These are phyloP conservation scores for Oncorhynchus clarkii DNA, from an alignment of 2,113 vertebrate genomes.

Conservation along the genomic window DNA sequence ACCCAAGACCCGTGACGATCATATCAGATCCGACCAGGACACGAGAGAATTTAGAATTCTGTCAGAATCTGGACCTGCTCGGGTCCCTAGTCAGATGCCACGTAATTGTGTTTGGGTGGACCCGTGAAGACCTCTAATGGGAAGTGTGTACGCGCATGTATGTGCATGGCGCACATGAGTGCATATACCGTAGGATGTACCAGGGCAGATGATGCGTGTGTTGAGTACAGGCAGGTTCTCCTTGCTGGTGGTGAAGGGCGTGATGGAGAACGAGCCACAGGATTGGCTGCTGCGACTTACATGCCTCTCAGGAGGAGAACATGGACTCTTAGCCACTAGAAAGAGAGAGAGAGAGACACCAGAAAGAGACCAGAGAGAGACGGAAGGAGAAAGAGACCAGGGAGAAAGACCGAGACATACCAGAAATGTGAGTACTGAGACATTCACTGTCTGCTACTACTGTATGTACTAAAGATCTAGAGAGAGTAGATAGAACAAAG, in stretches of 20 bases:
- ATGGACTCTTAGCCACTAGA: constrained; percentile 77
- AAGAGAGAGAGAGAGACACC: constrained; percentile 21
- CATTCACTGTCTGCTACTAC: background rate
- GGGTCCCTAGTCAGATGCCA: too few relatives aligned
- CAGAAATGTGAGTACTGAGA: background rate
- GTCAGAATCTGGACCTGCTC: too few relatives aligned
- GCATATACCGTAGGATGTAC: constrained; percentile 64
- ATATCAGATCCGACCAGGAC: too few relatives aligned
- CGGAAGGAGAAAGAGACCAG: background rate
- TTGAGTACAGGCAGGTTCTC: constrained; percentile 98
- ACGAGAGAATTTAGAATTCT: too few relatives aligned
- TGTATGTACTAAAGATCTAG: background rate
- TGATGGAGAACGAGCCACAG: constrained; percentile 83
- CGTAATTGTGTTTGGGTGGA: background rate
- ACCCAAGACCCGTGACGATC: too few relatives aligned
- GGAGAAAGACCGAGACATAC: background rate
- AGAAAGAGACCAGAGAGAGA: constrained; percentile 18
- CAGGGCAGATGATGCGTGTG: constrained; percentile 96
- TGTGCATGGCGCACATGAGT: background rate
- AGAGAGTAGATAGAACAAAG: constrained; percentile 23
- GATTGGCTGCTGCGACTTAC: constrained; percentile 80
- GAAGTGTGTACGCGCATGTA: background rate
- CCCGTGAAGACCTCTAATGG: background rate
- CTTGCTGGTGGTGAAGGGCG: constrained; percentile 84
- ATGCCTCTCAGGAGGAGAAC: constrained; percentile 81